These are phyloP conservation scores for Leptopilina clavipes DNA, from an alignment of 1,140 invertebrate genomes.

Conservation along the genomic window DNA sequence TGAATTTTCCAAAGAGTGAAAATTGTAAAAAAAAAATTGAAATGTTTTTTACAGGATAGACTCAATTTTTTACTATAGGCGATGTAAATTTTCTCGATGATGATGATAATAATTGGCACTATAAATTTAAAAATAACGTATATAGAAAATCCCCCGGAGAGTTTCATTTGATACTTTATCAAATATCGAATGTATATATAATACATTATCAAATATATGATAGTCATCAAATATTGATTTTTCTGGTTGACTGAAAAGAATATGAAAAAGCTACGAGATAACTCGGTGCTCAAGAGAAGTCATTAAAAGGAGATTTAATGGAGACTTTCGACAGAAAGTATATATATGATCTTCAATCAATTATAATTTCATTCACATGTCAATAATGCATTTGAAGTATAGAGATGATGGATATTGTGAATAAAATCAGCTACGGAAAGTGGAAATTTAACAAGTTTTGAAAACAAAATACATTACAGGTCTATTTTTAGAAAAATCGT, in stretches of 20 bases:
- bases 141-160: neutral
- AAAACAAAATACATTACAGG: neutral
- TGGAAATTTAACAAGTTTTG: neutral
- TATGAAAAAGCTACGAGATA: slow-evolving; percentile 5
- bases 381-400: neutral
- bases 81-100: too few relatives aligned
- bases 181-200: neutral
- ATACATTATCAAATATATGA: neutral
- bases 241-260: neutral
- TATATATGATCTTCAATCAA: neutral
- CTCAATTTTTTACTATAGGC: too few relatives aligned
- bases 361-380: slow-evolving; percentile 8
- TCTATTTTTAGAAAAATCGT: slow-evolving; percentile 1
- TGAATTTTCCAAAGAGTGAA: too few relatives aligned
- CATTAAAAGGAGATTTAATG: neutral
- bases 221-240: slow-evolving; percentile 26
- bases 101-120: neutral
- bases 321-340: neutral
- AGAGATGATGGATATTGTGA: neutral
- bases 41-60: too few relatives aligned
- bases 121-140: slow-evolving; percentile 6
- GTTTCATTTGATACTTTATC: slow-evolving; percentile 3
- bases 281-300: neutral
- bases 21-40: too few relatives aligned
- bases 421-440: neutral